Conservation (phyloP, 2,113 vertebrate genomes). For the Hemicordylus capensis region DNA sequence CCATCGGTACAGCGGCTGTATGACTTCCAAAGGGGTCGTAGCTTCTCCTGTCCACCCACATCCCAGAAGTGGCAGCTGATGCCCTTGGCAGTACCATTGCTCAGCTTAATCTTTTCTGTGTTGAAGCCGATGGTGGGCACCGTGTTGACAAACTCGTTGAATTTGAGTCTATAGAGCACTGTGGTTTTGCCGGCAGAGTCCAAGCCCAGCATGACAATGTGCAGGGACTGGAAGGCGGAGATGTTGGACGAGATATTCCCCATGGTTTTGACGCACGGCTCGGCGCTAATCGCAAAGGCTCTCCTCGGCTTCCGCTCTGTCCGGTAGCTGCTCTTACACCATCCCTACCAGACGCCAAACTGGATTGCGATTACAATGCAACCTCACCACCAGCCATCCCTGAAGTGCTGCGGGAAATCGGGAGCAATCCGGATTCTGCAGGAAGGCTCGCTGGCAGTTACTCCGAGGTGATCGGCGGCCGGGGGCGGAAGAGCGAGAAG, state of each 20-base stretch:
- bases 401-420: neutral
- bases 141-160: constrained; percentile 98
- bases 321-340: neutral
- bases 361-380: neutral
- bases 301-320: neutral
- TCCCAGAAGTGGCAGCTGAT: constrained; percentile 99
- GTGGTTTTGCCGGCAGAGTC: constrained; percentile 97
- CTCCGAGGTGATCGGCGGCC: too few relatives aligned
- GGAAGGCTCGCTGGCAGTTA: neutral
- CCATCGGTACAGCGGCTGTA: constrained; percentile 97
- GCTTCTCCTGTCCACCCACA: constrained; percentile 96
- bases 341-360: neutral
- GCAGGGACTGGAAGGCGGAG: constrained; percentile 95
- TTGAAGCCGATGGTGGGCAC: constrained; percentile 98
- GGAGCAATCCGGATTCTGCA: neutral
- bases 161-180: constrained; percentile 93
- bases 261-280: constrained; percentile 73
- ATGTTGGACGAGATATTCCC: constrained; percentile 97
- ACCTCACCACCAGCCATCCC: neutral
- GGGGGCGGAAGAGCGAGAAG: neutral
- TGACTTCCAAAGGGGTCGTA: constrained; percentile 96
- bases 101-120: constrained; percentile 93
- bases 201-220: constrained; percentile 97
- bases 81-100: constrained; percentile 92
- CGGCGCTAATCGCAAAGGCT: neutral